phyloP scores from a whole-genome alignment of 2,113 vertebrate genomes.

The Oxygymnocypris stewartii region DNA sequence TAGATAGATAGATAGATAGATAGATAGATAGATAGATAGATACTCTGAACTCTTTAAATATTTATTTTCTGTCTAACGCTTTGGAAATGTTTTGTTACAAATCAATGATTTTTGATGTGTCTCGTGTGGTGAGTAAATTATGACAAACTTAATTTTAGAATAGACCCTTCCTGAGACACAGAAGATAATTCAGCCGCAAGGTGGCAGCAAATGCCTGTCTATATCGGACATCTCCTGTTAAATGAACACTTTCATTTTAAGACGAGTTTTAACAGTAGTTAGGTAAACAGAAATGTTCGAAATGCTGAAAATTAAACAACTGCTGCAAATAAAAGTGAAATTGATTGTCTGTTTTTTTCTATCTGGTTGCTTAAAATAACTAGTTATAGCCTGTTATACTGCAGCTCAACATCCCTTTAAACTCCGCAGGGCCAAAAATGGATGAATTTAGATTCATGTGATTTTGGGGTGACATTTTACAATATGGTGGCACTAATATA shows the following conservation, averaged over 20 bases:
- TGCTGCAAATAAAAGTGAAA: neutral
- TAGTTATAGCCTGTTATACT: neutral
- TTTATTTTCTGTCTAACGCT: neutral
- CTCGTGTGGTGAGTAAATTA: neutral
- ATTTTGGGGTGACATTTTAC: no score
- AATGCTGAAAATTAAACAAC: neutral
- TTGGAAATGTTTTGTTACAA: neutral
- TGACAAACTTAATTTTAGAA: neutral
- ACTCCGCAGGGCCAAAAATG: no score
- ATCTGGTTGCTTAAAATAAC: neutral
- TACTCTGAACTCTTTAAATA: neutral
- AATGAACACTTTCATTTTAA: neutral
- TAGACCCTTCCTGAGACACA: neutral
- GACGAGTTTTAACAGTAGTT: neutral
- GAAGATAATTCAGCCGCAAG: conserved; percentile 16
- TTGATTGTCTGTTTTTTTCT: neutral
- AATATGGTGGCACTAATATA: no score
- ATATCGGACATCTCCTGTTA: neutral
- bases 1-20: no score
- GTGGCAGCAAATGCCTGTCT: conserved; percentile 42
- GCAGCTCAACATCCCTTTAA: neutral
- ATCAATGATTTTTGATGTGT: neutral
- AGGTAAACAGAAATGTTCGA: neutral
- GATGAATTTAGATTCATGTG: no score
- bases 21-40: no score